Percentiles rank a stretch among this genome's conserved stretches.
Conservation (phyloP, 2,797 vertebrate species). For the Hydrophis major region DNA sequence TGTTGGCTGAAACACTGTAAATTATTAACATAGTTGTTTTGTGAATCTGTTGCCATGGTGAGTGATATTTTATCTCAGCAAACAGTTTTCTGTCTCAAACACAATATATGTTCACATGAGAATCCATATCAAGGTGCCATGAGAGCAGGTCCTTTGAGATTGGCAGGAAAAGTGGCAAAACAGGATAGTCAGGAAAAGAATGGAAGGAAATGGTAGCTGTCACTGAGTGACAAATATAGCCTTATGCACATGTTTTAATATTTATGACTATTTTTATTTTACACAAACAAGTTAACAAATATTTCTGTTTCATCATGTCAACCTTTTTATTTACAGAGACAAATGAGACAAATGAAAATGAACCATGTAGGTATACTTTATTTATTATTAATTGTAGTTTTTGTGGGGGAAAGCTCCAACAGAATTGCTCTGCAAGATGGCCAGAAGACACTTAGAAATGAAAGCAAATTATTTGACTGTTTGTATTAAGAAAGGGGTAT, state of each 20-base stretch:
- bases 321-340: constrained; percentile 32
- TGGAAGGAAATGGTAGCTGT: constrained; percentile 58
- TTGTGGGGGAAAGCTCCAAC: fast-evolving
- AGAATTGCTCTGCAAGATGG: background rate
- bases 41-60: background rate
- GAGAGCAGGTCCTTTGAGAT: constrained; percentile 1
- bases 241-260: background rate
- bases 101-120: background rate
- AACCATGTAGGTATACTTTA: constrained; percentile 31
- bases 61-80: background rate
- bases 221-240: constrained; percentile 23
- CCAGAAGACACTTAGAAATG: fast-evolving
- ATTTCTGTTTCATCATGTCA: background rate
- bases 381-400: background rate
- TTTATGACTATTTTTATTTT: constrained; percentile 7
- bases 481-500: background rate
- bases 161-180: constrained; percentile 55
- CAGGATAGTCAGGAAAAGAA: constrained; percentile 63
- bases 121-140: constrained; percentile 19
- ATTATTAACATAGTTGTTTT: background rate
- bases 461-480: background rate
- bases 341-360: constrained; percentile 17
- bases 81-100: constrained; percentile 8
- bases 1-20: background rate
- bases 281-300: background rate